These are phyloP conservation scores for Lasiurus cinereus DNA, from an alignment of 2,113 vertebrate genomes.

Conservation along the genomic window DNA sequence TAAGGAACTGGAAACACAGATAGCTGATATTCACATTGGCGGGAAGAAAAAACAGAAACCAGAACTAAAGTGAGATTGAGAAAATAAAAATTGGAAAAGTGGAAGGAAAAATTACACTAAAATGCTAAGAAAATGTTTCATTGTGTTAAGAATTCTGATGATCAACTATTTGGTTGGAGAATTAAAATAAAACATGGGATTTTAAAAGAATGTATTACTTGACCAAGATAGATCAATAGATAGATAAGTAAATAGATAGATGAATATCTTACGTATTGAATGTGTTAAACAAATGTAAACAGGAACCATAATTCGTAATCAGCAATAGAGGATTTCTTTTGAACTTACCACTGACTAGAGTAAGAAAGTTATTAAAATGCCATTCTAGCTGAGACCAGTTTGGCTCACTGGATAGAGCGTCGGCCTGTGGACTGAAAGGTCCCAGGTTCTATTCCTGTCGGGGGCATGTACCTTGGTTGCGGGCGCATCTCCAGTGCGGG, in stretches of 20 bases:
- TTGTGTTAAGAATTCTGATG: not conserved
- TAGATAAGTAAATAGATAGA: not conserved
- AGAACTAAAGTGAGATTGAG: not conserved
- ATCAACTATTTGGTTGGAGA: not conserved
- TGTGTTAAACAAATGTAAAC: not conserved
- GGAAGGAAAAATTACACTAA: not conserved
- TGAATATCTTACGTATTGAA: constrained; percentile 7
- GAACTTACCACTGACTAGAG: not conserved
- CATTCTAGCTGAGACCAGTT: no score
- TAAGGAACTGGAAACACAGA: not conserved
- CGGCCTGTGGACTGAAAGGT: no score
- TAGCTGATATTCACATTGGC: not conserved
- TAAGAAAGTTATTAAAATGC: constrained; percentile 9
- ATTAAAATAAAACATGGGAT: constrained; percentile 2
- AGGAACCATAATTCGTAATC: not conserved
- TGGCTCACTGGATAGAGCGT: no score
- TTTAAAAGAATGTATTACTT: not conserved
- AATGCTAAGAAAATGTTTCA: not conserved
- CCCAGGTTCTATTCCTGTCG: no score
- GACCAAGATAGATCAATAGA: not conserved
- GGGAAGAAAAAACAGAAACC: not conserved
- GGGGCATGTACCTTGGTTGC: no score
- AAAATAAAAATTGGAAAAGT: not conserved
- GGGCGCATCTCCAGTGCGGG: no score
- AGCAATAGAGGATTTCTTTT: constrained; percentile 17